Percentiles rank a stretch among this genome's conserved stretches.
Evolutionary conservation across 2,888 invertebrate species (phyloP).

Genomic region (Drosophila recens): DNA sequence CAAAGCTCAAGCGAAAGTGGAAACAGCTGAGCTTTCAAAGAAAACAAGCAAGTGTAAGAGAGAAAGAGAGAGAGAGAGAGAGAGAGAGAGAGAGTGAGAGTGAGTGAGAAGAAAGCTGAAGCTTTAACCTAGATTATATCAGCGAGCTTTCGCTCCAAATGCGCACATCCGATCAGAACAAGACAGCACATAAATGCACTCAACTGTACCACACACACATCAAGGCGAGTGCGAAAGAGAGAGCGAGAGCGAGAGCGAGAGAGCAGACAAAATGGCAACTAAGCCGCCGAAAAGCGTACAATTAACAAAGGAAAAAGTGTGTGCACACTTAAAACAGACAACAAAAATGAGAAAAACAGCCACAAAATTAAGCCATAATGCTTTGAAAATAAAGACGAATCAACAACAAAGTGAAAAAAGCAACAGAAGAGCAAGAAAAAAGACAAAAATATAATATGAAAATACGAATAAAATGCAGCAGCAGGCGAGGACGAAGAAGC

Average conservation of each 20-base stretch:
- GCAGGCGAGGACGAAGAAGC: slow-evolving; percentile 27
- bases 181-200: slow-evolving; percentile 19
- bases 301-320: slow-evolving; percentile 17
- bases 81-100: slow-evolving; percentile 10
- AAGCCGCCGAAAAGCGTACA: slow-evolving; percentile 23
- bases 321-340: slow-evolving; percentile 11
- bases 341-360: slow-evolving; percentile 22
- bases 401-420: slow-evolving; percentile 1
- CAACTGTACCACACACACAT: slow-evolving; percentile 1
- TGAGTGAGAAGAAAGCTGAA: slow-evolving; percentile 9
- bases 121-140: slow-evolving; percentile 20
- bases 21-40: slow-evolving; percentile 4
- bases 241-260: slow-evolving; percentile 10
- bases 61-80: slow-evolving; percentile 10
- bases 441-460: slow-evolving; percentile 4
- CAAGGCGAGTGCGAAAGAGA: slow-evolving; percentile 15
- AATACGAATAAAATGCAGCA: background rate
- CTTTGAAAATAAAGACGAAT: slow-evolving; percentile 27
- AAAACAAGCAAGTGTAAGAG: background rate
- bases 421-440: slow-evolving; percentile 13
- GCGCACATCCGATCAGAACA: background rate
- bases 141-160: slow-evolving; percentile 1
- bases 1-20: background rate
- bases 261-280: slow-evolving; percentile 38
- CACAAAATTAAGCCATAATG: slow-evolving; percentile 53